Percentiles rank a stretch among this genome's conserved stretches.
Evolutionary conservation across 2,113 vertebrate genomes (phyloP).

Genomic region (Macrotis lagotis): DNA sequence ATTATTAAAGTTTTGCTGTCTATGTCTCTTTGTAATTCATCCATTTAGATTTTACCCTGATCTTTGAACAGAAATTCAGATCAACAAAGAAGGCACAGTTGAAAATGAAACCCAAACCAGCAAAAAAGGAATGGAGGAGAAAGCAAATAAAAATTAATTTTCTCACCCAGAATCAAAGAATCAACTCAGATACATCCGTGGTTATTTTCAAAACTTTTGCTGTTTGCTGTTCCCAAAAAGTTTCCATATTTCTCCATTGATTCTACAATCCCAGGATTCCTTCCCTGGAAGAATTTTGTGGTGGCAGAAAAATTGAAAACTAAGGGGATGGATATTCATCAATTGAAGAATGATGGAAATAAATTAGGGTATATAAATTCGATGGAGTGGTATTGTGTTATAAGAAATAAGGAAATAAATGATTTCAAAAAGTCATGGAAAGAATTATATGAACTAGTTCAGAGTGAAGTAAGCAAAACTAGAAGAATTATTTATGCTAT

Average conservation of each 20-base stretch:
- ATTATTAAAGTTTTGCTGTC: no score
- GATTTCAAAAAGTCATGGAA: background rate
- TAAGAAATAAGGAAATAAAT: background rate
- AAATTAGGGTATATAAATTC: background rate
- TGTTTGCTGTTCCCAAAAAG: background rate
- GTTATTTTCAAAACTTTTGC: conserved; percentile 26
- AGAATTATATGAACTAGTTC: background rate
- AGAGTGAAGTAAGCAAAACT: background rate
- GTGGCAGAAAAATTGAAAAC: background rate
- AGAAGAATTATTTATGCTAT: background rate
- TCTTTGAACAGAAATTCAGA: conserved; percentile 49
- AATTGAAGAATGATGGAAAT: background rate
- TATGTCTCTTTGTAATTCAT: no score
- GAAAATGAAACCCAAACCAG: conserved; percentile 57
- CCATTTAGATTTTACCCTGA: conserved; percentile 46
- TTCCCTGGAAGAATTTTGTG: background rate
- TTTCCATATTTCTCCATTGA: conserved; percentile 29
- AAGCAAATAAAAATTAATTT: conserved; percentile 36
- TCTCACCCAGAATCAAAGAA: background rate
- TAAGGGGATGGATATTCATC: background rate
- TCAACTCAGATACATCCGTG: background rate
- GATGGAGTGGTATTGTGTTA: background rate
- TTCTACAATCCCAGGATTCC: conserved; percentile 2
- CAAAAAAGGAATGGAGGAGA: conserved; percentile 17
- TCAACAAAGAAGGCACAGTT: conserved; percentile 46